phyloP scores from a whole-genome alignment of 1,140 invertebrate genomes.

The Apis cerana region DNA sequence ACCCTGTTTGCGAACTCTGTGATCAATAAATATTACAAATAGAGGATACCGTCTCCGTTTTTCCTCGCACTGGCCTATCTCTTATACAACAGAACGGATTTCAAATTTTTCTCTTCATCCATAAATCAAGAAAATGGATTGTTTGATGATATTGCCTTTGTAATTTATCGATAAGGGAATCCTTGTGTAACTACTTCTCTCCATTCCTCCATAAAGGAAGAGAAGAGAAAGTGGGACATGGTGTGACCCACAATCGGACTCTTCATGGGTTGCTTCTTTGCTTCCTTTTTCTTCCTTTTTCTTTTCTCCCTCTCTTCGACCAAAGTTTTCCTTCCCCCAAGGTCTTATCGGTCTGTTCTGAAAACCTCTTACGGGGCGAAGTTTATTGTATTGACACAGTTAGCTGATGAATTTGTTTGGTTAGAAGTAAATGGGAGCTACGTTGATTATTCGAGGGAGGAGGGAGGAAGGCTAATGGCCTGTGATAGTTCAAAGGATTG shows the following conservation, averaged over 20 bases:
- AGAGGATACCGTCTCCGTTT: no score
- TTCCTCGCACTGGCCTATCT: no score
- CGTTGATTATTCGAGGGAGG: background rate
- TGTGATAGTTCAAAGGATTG: background rate
- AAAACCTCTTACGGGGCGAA: constrained; percentile 13
- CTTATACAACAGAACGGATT: no score
- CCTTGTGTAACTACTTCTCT: background rate
- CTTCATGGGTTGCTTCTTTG: background rate
- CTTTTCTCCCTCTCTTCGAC: background rate
- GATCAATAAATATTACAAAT: no score
- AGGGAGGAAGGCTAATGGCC: background rate
- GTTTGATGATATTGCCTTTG: no score
- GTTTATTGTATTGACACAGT: constrained; percentile 13
- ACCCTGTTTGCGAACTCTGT: no score
- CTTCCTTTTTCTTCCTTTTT: background rate
- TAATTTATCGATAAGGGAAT: no score
- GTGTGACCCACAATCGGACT: constrained; percentile 67
- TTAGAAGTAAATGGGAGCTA: background rate
- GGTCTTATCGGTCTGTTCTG: constrained; percentile 16
- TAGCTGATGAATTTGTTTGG: constrained; percentile 6
- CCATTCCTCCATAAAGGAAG: constrained; percentile 22
- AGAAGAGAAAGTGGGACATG: constrained; percentile 74
- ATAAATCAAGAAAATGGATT: no score
- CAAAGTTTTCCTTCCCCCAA: constrained; percentile 6
- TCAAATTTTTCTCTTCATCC: no score